Conservation (phyloP, 2,888 invertebrate genomes). For the Mechanitis messenoides region DNA sequence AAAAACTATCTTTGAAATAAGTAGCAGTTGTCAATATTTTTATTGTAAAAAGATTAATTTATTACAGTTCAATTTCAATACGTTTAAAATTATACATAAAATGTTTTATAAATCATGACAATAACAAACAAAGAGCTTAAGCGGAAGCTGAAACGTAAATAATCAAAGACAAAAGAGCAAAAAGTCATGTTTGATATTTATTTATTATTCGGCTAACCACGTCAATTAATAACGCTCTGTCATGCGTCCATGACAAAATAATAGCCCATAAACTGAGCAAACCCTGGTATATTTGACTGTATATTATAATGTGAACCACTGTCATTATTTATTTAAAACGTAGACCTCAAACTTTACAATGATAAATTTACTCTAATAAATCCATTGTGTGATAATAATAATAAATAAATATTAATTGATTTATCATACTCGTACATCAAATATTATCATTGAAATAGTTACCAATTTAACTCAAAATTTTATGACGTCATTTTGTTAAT, state of each 20-base stretch:
- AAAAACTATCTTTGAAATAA: too few species aligned
- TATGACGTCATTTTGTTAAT: too few species aligned
- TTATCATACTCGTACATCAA: background rate
- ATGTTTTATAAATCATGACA: background rate
- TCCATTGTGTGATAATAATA: background rate
- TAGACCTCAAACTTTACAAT: constrained; percentile 9
- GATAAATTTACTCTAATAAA: constrained; percentile 8
- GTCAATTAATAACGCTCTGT: constrained; percentile 28
- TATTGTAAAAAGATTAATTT: too few species aligned
- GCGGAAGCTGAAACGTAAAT: constrained; percentile 11
- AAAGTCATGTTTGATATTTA: constrained; percentile 26
- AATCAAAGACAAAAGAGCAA: constrained; percentile 22
- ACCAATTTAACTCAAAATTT: too few species aligned
- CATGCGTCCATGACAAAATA: constrained; percentile 27
- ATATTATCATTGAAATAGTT: background rate
- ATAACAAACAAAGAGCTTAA: background rate
- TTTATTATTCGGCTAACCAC: constrained; percentile 28
- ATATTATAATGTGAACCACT: constrained; percentile 8
- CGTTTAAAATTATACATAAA: background rate
- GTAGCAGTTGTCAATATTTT: too few species aligned
- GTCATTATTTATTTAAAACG: constrained; percentile 13
- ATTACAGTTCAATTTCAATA: background rate
- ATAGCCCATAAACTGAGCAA: constrained; percentile 24
- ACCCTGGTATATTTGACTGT: constrained; percentile 15
- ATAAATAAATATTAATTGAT: background rate